These are phyloP conservation scores for Harpegnathos saltator DNA, from an alignment of 1,140 invertebrate genomes.

Conservation along the genomic window DNA sequence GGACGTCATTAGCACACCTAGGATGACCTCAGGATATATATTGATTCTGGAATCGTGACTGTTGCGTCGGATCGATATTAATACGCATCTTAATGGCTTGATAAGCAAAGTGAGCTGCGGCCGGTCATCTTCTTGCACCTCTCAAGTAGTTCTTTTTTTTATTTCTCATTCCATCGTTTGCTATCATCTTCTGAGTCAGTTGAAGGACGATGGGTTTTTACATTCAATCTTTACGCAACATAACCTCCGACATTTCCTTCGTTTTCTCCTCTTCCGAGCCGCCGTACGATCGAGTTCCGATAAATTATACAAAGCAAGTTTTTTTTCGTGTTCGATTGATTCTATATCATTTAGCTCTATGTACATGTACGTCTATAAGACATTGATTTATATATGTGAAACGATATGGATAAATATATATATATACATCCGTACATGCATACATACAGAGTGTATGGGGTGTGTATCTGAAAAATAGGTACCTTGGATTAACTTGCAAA, in stretches of 20 bases:
- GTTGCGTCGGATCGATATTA: too few species aligned
- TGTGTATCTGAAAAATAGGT: too few species aligned
- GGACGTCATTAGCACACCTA: too few species aligned
- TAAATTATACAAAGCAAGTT: background rate
- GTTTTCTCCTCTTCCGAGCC: slow-evolving; percentile 14
- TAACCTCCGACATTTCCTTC: slow-evolving; percentile 2
- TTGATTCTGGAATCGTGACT: too few species aligned
- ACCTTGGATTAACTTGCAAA: too few species aligned
- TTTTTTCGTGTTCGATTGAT: slow-evolving; percentile 64
- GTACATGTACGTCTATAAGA: slow-evolving; percentile 80
- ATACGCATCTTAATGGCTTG: too few species aligned
- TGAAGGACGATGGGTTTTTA: slow-evolving; percentile 42
- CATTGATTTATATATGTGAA: slow-evolving; percentile 81
- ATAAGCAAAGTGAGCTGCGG: too few species aligned
- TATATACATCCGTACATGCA: slow-evolving; percentile 47
- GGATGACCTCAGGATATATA: too few species aligned
- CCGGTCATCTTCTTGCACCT: too few species aligned
- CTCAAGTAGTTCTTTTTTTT: too few species aligned
- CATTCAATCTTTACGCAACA: slow-evolving; percentile 61
- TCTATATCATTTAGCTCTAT: slow-evolving; percentile 78
- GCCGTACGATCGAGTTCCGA: background rate
- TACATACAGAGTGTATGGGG: too few species aligned
- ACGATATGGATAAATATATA: slow-evolving; percentile 70
- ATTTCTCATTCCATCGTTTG: too few species aligned
- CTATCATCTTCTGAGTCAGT: background rate